Conservation (phyloP, 2,113 vertebrate genomes). For the Dasypus novemcinctus region DNA sequence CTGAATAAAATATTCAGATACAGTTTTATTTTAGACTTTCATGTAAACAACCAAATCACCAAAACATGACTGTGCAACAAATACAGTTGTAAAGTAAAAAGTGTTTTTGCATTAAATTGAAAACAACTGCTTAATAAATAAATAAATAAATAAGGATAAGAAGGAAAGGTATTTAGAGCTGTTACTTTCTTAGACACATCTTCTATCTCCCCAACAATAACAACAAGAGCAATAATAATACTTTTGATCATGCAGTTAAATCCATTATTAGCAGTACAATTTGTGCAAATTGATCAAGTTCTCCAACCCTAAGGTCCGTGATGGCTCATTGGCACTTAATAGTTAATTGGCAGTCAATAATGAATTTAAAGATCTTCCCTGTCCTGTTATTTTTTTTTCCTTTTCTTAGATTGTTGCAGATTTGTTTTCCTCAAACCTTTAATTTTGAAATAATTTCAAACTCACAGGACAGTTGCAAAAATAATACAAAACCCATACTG, state of each 20-base stretch:
- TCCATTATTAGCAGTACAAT: slow-evolving; percentile 83
- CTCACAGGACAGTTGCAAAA: too few relatives aligned
- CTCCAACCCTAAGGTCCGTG: slow-evolving; percentile 87
- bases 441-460: too few relatives aligned
- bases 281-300: slow-evolving; percentile 84
- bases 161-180: slow-evolving; percentile 78
- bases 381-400: slow-evolving; percentile 88
- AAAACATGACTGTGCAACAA: slow-evolving; percentile 86
- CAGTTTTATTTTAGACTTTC: slow-evolving; percentile 80
- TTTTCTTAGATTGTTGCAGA: slow-evolving; percentile 93
- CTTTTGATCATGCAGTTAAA: slow-evolving; percentile 82
- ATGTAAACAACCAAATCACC: slow-evolving; percentile 87
- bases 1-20: slow-evolving; percentile 80
- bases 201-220: slow-evolving; percentile 80
- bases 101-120: slow-evolving; percentile 82
- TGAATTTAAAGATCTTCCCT: slow-evolving; percentile 92
- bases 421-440: slow-evolving; percentile 40
- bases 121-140: slow-evolving; percentile 78
- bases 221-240: slow-evolving; percentile 73
- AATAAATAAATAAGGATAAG: slow-evolving; percentile 60
- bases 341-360: slow-evolving; percentile 81
- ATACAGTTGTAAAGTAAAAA: slow-evolving; percentile 78
- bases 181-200: slow-evolving; percentile 78
- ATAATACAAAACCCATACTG: too few relatives aligned
- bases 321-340: slow-evolving; percentile 88